These are phyloP conservation scores for Gorsachius magnificus DNA, from an alignment of 2,797 vertebrate species.

Conservation along the genomic window DNA sequence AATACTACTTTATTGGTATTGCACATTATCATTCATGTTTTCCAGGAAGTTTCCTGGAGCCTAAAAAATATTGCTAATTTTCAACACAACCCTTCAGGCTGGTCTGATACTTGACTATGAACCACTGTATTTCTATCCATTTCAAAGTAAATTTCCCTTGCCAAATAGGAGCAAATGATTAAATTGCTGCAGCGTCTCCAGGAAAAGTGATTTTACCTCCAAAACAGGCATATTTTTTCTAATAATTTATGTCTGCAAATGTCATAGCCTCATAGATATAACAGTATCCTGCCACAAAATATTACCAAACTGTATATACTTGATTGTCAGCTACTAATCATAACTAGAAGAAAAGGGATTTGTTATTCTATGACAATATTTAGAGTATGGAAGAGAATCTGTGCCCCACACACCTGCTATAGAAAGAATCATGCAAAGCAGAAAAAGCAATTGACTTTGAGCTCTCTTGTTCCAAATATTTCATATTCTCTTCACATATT, in stretches of 20 bases:
- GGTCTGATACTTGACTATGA: neutral
- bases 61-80: neutral
- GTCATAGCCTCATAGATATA: neutral
- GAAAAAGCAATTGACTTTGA: neutral
- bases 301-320: neutral
- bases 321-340: neutral
- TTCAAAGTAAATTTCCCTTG: neutral
- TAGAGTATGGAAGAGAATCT: neutral
- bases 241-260: neutral
- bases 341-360: neutral
- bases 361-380: neutral
- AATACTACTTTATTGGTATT: neutral
- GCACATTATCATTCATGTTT: neutral
- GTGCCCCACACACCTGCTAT: neutral
- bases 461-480: neutral
- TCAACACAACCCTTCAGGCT: neutral
- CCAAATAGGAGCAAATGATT: neutral
- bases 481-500: neutral
- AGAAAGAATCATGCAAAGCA: neutral
- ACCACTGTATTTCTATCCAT: neutral
- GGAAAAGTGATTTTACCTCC: neutral
- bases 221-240: neutral
- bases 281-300: neutral
- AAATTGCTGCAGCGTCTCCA: neutral
- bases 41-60: neutral